Base-by-base conservation (phyloP, 2,888 invertebrate genomes). In the Drosophila fungiperda region DNA sequence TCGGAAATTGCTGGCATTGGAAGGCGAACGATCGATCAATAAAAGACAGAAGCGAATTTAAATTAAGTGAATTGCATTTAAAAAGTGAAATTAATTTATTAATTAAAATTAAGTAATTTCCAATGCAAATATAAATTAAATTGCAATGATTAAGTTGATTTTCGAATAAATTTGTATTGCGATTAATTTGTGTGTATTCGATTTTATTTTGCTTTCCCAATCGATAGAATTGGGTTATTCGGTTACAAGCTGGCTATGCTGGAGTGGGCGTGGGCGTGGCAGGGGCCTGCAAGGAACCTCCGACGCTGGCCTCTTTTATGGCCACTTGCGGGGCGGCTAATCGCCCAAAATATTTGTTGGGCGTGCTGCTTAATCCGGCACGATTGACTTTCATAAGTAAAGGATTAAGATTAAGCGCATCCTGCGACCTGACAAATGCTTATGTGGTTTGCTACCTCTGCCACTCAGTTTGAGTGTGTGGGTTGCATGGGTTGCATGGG, bases 301-400 rank as follows among this genome's bases (percentile, higher is more conserved):
- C 45, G 45, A 23, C 1, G 17, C 35, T 42, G 20, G 20, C 9
- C 45, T 54, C 36, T 52, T 71, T 73, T 58, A 80, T 76, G 76
- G 45, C 59, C 52, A 60, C 54, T 76, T 72, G 76, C 76, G 87
- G 84, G 87, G 75, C 81, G 76, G 84, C 69, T 86, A 86, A 86
- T 86, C 87, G 88, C 85, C 80, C 89, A 90, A 84, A 83, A 89
- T 84, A 87, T 89, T 87, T 89, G 86, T 35, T 73, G 83, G 90
- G 88, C 90, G 86, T 90, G 79, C 70, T 88, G 82, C 83, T 52
- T 90, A 90, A 87, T 87, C 90, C 88, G 49, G 50, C 61, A 72
- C 73, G 91, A 90, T 91, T 91, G 87, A 91, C 91, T 89, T 89
- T 83, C 67, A 78, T 90, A 89, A 90, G 91, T 79, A 89, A 87